These are phyloP conservation scores for Squalus acanthias DNA, from an alignment of 2,797 vertebrate species.

Conservation along the genomic window DNA sequence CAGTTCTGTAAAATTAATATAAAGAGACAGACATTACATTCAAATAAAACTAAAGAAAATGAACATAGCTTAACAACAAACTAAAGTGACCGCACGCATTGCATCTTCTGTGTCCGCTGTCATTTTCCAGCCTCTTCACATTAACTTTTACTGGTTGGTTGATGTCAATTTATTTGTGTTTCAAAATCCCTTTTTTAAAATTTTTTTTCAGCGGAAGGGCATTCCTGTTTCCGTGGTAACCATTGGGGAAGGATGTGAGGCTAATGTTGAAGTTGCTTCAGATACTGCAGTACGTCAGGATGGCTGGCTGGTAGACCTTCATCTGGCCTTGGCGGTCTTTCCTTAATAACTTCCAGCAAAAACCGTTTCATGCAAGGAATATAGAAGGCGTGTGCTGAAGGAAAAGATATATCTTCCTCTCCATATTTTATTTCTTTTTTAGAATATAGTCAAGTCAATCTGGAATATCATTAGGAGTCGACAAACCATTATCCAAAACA, in stretches of 20 bases:
- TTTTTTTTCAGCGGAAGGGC: conserved; percentile 28
- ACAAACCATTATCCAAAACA: neutral
- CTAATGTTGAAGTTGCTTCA: conserved; percentile 40
- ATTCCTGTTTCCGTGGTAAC: conserved; percentile 39
- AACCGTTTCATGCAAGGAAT: conserved; percentile 36
- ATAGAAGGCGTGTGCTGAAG: conserved; percentile 43
- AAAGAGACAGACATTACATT: neutral
- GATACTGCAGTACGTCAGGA: conserved; percentile 38
- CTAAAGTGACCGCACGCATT: neutral
- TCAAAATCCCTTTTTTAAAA: neutral
- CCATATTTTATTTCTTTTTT: neutral
- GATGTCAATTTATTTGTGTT: neutral
- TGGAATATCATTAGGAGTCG: neutral
- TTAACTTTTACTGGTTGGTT: neutral
- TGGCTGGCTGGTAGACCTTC: conserved; percentile 42
- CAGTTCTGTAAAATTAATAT: conserved; percentile 1
- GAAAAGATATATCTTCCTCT: neutral
- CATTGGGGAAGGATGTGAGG: conserved; percentile 37
- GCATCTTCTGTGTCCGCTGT: neutral
- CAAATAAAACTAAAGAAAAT: neutral
- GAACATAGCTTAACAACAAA: neutral
- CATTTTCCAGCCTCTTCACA: neutral
- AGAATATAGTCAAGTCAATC: neutral
- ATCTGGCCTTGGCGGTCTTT: conserved; percentile 39
- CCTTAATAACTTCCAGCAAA: conserved; percentile 43